A percentile compares a stretch with the other conserved stretches of the same genome.
phyloP scores from a whole-genome alignment of 2,113 vertebrate species.

The Tupaia chinensis region DNA sequence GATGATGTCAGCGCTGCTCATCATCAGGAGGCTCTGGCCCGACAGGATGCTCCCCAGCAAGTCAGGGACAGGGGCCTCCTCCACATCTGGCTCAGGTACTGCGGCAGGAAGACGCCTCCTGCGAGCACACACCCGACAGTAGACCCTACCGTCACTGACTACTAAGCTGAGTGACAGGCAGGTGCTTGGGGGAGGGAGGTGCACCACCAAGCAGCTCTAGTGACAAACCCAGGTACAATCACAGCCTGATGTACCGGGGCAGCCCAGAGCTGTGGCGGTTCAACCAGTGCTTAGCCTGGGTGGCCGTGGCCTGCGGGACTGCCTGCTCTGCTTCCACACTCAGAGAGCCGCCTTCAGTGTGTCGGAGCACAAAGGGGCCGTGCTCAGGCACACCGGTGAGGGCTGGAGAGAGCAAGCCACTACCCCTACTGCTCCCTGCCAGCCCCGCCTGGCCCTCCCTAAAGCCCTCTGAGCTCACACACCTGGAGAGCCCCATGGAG shows the following conservation, averaged over 20 bases:
- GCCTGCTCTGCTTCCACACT: not conserved
- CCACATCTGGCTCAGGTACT: conserved; percentile 84
- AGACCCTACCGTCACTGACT: not conserved
- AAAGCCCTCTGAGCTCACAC: not conserved
- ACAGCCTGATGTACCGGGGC: not conserved
- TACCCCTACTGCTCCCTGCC: no score
- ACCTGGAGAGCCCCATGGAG: conserved; percentile 92
- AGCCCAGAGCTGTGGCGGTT: no score
- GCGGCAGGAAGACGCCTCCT: conserved; percentile 84
- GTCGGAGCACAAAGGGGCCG: not conserved
- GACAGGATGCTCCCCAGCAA: conserved; percentile 96
- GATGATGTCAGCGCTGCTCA: conserved; percentile 94
- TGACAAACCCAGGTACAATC: no score
- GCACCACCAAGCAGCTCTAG: no score
- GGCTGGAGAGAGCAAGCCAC: not conserved
- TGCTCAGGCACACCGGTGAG: not conserved
- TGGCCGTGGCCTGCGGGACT: no score
- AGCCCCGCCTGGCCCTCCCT: not conserved
- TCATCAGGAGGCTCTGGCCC: conserved; percentile 95
- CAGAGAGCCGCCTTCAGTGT: not conserved
- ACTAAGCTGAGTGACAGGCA: not conserved
- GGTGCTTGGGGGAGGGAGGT: not conserved
- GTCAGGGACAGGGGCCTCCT: conserved; percentile 92
- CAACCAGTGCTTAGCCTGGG: no score
- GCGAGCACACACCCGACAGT: not conserved